Evolutionary conservation across 2,888 invertebrate genomes (phyloP), one percentile per base, ranked within the genome.

Genomic region (Cremastobaeus sp.): DNA sequence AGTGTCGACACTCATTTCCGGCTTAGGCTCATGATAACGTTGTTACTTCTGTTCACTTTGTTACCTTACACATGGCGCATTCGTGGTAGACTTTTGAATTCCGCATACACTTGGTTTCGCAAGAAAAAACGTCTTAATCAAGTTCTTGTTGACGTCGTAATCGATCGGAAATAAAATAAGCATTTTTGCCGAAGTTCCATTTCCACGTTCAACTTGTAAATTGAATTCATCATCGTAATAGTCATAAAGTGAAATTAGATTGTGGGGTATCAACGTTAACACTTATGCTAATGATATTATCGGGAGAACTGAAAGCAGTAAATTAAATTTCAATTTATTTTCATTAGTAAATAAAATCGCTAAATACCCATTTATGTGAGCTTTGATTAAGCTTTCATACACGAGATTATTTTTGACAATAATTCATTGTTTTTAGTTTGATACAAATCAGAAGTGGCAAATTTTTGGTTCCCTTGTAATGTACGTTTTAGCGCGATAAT

Each of bases 151-250:
- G 34, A 39, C 57, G 20, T 41, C 39, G 34, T 57, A 48, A 66
- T 66, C 50, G 66, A 57, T 50, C 17, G 21, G 55, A 48, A 54
- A 55, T 65, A 55, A 55, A 65, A 48, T 66, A 37, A 48, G 55
- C 28, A 28, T 30, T 25, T 15, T 18, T n/a, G 12, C 21, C 25
- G 15, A 41, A 64, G 45, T 47, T 17, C 34, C 14, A 48, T 66
- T 66, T 66, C 21, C 48, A 41, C 21, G 15, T 28, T 54, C 17
- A 55, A 54, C 64, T 65, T 47, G 35, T 47, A 47, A 65, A 65
- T 54, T 65, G 47, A 55, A 65, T 54, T 45, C 39, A 47, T 45
- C 17, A 6, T 65, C 5, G 30, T 35, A 43, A 34, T 52, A 39
- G 39, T 39, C 12, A 28, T 37, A 35, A 43, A 41, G 30, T 20